Evolutionary conservation across 2,797 vertebrate genomes (phyloP), one percentile per base, ranked within the genome.

Genomic region (Babyrousa celebensis): DNA sequence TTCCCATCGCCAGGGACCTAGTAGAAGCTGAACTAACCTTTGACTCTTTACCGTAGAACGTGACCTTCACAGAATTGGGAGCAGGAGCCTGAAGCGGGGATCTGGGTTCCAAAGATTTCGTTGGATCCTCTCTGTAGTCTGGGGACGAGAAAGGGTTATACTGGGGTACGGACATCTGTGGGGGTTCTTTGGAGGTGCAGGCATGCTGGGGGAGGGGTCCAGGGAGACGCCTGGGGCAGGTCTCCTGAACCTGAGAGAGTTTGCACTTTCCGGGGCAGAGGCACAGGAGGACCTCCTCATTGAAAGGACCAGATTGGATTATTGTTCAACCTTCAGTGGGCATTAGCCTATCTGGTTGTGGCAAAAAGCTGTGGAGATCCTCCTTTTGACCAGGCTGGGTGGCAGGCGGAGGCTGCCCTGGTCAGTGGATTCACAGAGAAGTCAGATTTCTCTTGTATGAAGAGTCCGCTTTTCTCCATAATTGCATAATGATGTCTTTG

Each of bases 401-500:
- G 56, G 7, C 12, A 29, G 12, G 78, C 1, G 0, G 40, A 94
- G 63, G 62, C 78, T 70, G 29, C n/a, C 48, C 9, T 54, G 15
- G 89, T 93, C 83, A 14, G n/a, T 63, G 77, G 67, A 83, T 86
- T 83, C 74, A 71, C 36, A 82, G 96, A 63, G 77, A 89, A 82
- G 93, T 91, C 79, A 29, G 48, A 72, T 32, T 89, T 77, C 60
- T 93, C 94, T 90, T 86, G 78, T n/a, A 56, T 12, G 12, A 92
- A 93, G 93, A 56, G 29, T 67, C 77, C 60, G 5, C 85, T 96
- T 89, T 92, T 70, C 65, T 85, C 86, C 56, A 1, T 85, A 94
- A 95, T 91, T 89, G 89, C 77, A 74, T 95, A 97, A 98, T 91
- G 97, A 27, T 14, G 29, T 96, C 93, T 97, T 92, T 97, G 97